Evolutionary conservation across 2,797 vertebrate species (phyloP).

Genomic region (Melanotaenia parkinsoni): DNA sequence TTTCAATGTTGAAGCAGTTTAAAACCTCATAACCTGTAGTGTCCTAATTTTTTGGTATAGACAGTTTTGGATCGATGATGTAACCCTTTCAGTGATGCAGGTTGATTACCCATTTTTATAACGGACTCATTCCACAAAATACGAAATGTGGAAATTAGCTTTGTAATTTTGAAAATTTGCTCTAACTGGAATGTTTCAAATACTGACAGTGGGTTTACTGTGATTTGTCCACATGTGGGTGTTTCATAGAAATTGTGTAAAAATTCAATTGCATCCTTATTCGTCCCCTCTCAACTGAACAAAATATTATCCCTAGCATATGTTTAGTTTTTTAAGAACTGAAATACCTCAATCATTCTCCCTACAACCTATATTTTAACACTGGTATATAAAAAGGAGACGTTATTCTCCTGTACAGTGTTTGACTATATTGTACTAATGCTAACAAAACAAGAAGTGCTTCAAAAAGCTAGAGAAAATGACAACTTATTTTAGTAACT

Average conservation of each 20-base stretch:
- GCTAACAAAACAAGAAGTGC: conserved; percentile 45
- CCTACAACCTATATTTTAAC: conserved; percentile 23
- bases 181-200: conserved; percentile 38
- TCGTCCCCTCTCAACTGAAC: conserved; percentile 2
- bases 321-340: conserved; percentile 53
- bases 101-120: conserved; percentile 14
- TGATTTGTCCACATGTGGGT: conserved; percentile 38
- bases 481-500: conserved; percentile 50
- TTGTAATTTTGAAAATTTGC: conserved; percentile 24
- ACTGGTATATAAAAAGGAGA: conserved; percentile 36
- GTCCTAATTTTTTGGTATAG: conserved; percentile 13
- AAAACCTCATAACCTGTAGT: not conserved
- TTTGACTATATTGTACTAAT: conserved; percentile 57
- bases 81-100: conserved; percentile 20
- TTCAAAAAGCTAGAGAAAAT: conserved; percentile 45
- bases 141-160: conserved; percentile 13
- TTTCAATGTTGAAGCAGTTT: conserved; percentile 16
- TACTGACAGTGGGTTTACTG: conserved; percentile 33
- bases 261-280: conserved; percentile 1
- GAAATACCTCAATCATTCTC: conserved; percentile 70
- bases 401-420: conserved; percentile 51
- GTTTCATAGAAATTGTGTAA: conserved; percentile 23
- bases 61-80: conserved; percentile 12
- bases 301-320: conserved; percentile 17
- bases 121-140: conserved; percentile 15